Evolutionary conservation across 2,888 invertebrate species (phyloP).

Genomic region (Eulithis testata): DNA sequence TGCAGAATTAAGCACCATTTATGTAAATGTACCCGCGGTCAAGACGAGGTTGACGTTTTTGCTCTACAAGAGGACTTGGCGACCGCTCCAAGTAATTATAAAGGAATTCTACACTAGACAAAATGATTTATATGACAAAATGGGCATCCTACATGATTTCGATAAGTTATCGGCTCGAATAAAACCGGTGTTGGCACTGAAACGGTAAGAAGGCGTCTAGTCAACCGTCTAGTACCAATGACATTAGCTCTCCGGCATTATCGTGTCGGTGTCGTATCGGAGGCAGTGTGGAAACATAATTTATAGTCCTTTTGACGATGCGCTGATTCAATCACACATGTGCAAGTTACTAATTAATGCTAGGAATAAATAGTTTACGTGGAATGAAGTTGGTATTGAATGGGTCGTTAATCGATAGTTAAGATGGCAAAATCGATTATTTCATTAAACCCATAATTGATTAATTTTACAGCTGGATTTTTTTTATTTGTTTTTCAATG

Average conservation of each 20-base stretch:
- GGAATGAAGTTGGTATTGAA: conserved; percentile 12
- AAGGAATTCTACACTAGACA: background rate
- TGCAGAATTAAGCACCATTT: background rate
- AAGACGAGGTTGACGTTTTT: conserved; percentile 13
- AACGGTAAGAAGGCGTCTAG: too few species aligned
- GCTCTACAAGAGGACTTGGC: conserved; percentile 25
- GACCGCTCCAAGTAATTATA: conserved; percentile 7
- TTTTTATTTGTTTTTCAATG: too few species aligned
- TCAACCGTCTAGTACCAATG: too few species aligned
- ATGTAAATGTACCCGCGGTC: conserved; percentile 16
- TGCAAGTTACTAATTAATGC: conserved; percentile 4
- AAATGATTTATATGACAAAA: too few species aligned
- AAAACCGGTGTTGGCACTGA: too few species aligned
- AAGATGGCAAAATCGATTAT: background rate
- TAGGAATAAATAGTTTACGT: conserved; percentile 1
- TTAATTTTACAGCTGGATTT: background rate
- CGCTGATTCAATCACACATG: conserved; percentile 5
- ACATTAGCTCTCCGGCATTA: too few species aligned
- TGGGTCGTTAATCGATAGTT: background rate
- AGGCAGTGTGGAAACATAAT: too few species aligned
- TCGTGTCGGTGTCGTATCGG: too few species aligned
- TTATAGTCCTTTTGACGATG: background rate
- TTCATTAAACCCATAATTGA: background rate
- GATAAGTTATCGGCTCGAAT: too few species aligned
- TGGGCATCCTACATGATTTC: too few species aligned